Percentiles rank a stretch among this genome's conserved stretches.
These are phyloP conservation scores for Hippocampus kuda DNA, from an alignment of 2,797 vertebrate species.

Conservation along the genomic window DNA sequence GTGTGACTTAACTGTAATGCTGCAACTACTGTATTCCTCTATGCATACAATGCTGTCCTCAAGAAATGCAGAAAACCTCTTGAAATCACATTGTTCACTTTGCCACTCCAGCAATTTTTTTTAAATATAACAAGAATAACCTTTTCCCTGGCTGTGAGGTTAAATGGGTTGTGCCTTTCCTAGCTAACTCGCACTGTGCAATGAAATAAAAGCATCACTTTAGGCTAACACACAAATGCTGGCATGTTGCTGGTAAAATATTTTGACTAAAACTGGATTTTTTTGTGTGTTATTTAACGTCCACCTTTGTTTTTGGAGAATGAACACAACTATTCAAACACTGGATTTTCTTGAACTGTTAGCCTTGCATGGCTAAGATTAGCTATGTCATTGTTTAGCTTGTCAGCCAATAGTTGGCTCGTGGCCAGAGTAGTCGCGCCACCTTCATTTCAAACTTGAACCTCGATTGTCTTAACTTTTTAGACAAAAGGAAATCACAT, in stretches of 20 bases:
- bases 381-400: neutral
- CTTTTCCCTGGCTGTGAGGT: constrained; percentile 4
- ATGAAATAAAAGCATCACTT: neutral
- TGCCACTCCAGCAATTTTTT: neutral
- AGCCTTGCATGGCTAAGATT: neutral
- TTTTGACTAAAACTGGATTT: neutral
- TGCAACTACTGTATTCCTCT: neutral
- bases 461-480: too few relatives aligned
- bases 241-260: neutral
- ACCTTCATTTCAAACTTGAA: too few relatives aligned
- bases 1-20: neutral
- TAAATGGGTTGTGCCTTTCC: constrained; percentile 15
- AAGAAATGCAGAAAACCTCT: neutral
- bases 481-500: too few relatives aligned
- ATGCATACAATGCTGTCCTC: neutral
- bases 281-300: neutral
- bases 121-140: too few relatives aligned
- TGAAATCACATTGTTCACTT: neutral
- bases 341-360: neutral
- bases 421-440: too few relatives aligned
- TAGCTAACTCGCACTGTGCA: constrained; percentile 17
- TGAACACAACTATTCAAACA: neutral
- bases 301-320: neutral
- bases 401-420: too few relatives aligned
- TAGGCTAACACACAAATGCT: neutral